These are phyloP conservation scores for Microctonus brassicae DNA, from an alignment of 2,888 invertebrate genomes.

Conservation along the genomic window DNA sequence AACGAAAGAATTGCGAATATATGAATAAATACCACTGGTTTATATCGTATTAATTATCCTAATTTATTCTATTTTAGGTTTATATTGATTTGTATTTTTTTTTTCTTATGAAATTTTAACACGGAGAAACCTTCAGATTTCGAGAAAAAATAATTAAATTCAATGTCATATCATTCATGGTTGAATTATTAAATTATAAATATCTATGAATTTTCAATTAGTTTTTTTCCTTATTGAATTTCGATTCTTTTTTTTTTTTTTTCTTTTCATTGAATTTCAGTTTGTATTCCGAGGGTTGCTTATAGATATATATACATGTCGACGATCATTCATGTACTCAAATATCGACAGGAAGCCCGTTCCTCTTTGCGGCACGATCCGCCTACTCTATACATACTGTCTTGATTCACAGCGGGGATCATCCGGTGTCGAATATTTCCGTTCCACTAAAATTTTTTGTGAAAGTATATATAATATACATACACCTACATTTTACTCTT, in stretches of 20 bases:
- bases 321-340: neutral
- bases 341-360: neutral
- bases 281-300: neutral
- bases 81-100: too few relatives aligned
- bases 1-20: neutral
- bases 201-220: neutral
- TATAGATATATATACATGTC: too few relatives aligned
- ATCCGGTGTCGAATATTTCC: conserved; percentile 5
- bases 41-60: neutral
- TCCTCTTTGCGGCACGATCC: neutral
- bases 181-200: neutral
- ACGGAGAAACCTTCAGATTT: neutral
- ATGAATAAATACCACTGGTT: neutral
- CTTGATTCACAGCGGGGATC: neutral
- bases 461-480: neutral
- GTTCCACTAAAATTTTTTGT: neutral
- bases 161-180: neutral
- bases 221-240: neutral
- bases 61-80: neutral
- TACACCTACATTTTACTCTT: neutral
- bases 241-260: neutral
- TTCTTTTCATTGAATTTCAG: neutral
- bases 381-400: neutral
- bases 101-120: too few relatives aligned
- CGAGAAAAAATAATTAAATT: neutral